Evolutionary conservation across 2,113 vertebrate genomes (phyloP).

Genomic region (Lagenorhynchus albirostris): DNA sequence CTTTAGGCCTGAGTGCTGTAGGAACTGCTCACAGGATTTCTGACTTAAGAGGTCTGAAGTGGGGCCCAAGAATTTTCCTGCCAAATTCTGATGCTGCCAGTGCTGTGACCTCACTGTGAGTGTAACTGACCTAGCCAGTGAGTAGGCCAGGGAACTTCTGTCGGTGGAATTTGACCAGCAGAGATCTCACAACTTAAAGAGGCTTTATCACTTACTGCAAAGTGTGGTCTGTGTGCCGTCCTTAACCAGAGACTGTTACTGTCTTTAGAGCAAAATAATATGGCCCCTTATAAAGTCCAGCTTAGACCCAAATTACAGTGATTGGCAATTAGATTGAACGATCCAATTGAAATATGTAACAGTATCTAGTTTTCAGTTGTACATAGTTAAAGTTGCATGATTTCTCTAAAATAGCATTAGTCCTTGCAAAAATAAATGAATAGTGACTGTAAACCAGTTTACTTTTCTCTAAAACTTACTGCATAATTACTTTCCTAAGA

Average conservation of each 20-base stretch:
- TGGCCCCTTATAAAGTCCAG: neutral
- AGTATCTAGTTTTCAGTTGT: neutral
- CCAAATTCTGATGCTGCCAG: neutral
- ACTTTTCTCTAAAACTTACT: neutral
- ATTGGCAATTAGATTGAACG: neutral
- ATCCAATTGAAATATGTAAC: neutral
- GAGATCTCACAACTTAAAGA: neutral
- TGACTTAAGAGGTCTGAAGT: neutral
- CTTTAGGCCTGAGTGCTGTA: neutral
- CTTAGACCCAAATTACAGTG: neutral
- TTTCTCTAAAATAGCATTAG: conserved; percentile 10
- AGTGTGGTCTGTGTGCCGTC: neutral
- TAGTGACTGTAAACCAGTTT: neutral
- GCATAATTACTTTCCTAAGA: neutral
- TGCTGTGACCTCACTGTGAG: neutral
- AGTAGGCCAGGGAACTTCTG: neutral
- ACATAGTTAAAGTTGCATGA: neutral
- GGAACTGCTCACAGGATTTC: neutral
- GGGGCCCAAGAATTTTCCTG: neutral
- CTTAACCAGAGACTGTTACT: neutral
- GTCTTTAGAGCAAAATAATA: neutral
- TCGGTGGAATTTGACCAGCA: neutral
- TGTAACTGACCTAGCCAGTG: neutral
- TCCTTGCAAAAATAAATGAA: conserved; percentile 17
- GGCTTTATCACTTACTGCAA: neutral